A percentile compares a stretch with the other conserved stretches of the same genome.
phyloP scores from a whole-genome alignment of 1,140 invertebrate species.

The Caenorhabditis inopinata region DNA sequence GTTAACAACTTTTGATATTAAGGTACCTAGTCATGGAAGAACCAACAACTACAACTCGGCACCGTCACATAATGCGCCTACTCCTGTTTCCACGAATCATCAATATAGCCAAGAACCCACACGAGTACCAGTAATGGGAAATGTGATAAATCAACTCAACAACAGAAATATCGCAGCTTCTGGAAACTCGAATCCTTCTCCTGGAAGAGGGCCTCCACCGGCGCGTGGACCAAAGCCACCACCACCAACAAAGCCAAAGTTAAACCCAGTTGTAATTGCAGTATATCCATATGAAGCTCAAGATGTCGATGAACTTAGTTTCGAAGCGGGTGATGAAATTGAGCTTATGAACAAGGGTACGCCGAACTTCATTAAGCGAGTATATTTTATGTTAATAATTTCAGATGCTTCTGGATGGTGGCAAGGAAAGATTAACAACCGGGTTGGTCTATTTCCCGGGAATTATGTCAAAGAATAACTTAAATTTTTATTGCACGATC shows the following conservation, averaged over 20 bases:
- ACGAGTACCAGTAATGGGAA: constrained; percentile 27
- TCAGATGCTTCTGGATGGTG: constrained; percentile 76
- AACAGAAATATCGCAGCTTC: neutral
- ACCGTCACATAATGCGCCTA: neutral
- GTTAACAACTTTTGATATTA: neutral
- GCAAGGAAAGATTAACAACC: constrained; percentile 71
- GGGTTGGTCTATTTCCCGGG: constrained; percentile 74
- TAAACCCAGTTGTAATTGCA: constrained; percentile 71
- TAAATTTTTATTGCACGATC: neutral
- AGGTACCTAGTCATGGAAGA: constrained; percentile 23
- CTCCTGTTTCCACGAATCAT: constrained; percentile 5
- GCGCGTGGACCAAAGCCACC: constrained; percentile 67
- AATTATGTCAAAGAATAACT: constrained; percentile 73
- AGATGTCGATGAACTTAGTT: constrained; percentile 74
- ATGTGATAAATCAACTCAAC: constrained; percentile 11
- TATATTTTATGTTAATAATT: neutral
- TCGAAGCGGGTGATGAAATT: constrained; percentile 73
- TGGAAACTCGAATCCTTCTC: neutral
- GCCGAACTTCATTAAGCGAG: neutral
- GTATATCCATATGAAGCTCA: constrained; percentile 75
- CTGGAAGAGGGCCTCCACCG: constrained; percentile 52
- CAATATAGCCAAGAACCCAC: constrained; percentile 12
- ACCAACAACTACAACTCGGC: constrained; percentile 17
- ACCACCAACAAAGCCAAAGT: constrained; percentile 67
- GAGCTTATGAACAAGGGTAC: constrained; percentile 74